These are phyloP conservation scores for Caradrina kadenii DNA, from an alignment of 2,888 invertebrate species.

Conservation along the genomic window DNA sequence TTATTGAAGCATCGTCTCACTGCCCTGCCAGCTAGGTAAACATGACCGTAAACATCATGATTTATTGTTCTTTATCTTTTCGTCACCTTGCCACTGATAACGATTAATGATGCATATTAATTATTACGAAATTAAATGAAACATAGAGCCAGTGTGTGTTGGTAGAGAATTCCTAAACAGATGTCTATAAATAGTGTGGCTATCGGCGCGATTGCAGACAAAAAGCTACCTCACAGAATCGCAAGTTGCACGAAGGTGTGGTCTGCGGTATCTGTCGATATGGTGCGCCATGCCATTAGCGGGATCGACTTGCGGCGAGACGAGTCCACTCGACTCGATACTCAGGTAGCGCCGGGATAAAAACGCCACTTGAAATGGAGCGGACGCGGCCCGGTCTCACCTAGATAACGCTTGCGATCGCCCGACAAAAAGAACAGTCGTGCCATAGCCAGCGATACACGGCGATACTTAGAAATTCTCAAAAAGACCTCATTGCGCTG, in stretches of 20 bases:
- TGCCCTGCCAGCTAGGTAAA: conserved; percentile 55
- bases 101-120: conserved; percentile 66
- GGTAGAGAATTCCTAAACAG: conserved; percentile 56
- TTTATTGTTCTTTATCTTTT: conserved; percentile 76
- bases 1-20: conserved; percentile 36
- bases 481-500: conserved; percentile 61
- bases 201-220: conserved; percentile 57
- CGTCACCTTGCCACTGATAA: conserved; percentile 68
- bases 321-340: conserved; percentile 70
- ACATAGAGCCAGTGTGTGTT: conserved; percentile 49
- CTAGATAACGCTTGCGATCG: conserved; percentile 82
- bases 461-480: conserved; percentile 63
- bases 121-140: conserved; percentile 67
- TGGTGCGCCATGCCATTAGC: conserved; percentile 76
- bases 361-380: conserved; percentile 88
- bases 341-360: conserved; percentile 88
- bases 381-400: conserved; percentile 83
- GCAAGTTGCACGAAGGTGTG: conserved; percentile 71
- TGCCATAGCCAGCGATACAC: conserved; percentile 63
- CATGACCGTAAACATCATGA: conserved; percentile 76
- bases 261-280: conserved; percentile 67
- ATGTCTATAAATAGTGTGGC: conserved; percentile 63
- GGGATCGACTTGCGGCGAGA: conserved; percentile 74
- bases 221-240: conserved; percentile 67
- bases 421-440: conserved; percentile 72